A percentile compares a stretch with the other conserved stretches of the same genome.
Conservation (phyloP, 2,113 vertebrate species). For the Hemibates koningsi region DNA sequence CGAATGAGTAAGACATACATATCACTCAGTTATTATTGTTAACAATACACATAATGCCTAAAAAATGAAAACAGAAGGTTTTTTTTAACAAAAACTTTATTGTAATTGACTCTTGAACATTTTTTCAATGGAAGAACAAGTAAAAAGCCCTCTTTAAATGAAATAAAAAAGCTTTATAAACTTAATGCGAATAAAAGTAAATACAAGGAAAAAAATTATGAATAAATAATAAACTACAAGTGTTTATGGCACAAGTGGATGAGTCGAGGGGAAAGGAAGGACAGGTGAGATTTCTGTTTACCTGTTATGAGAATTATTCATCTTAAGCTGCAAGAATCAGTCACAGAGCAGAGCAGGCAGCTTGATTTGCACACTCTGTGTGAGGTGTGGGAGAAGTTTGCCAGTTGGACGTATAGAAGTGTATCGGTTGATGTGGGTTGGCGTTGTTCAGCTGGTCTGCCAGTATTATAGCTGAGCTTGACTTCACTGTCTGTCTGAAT, state of each 20-base stretch:
- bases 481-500: neutral
- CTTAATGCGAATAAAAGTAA: neutral
- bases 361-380: neutral
- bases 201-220: neutral
- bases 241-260: neutral
- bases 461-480: neutral
- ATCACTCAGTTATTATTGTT: neutral
- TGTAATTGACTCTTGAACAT: neutral
- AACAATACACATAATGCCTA: neutral
- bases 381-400: neutral
- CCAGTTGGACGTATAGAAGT: neutral
- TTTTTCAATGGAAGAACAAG: neutral
- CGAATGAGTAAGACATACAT: fast-evolving
- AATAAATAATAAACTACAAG: neutral
- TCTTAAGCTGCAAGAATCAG: neutral
- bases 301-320: neutral
- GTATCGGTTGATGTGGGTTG: neutral
- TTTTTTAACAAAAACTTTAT: neutral
- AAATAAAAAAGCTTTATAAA: neutral
- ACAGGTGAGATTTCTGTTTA: neutral
- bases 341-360: neutral
- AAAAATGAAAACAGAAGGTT: fast-evolving
- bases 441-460: neutral
- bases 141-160: neutral
- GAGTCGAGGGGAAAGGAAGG: neutral